Conservation (phyloP, 2,888 invertebrate species). For the Xylocampa areola region DNA sequence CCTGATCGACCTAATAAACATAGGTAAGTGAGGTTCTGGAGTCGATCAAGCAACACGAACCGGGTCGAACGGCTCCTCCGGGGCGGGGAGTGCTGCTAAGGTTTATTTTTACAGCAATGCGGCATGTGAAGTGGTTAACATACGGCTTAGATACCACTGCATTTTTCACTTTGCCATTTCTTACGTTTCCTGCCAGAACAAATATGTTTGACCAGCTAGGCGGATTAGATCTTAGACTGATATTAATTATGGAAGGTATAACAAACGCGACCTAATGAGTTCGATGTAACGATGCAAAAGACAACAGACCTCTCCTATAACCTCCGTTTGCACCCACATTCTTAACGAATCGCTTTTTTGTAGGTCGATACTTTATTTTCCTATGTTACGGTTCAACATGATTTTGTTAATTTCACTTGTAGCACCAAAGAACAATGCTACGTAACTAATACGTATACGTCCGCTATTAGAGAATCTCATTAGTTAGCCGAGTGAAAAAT, state of each 20-base stretch:
- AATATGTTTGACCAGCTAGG: slow-evolving; percentile 13
- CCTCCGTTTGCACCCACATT: slow-evolving; percentile 18
- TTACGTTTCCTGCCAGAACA: slow-evolving; percentile 15
- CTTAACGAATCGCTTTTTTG: slow-evolving; percentile 16
- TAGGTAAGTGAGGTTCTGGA: slow-evolving; percentile 78
- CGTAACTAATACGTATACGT: slow-evolving; percentile 68
- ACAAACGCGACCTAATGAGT: slow-evolving; percentile 28
- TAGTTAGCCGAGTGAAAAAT: slow-evolving; percentile 70
- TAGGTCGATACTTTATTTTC: slow-evolving; percentile 15
- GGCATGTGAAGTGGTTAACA: slow-evolving; percentile 66
- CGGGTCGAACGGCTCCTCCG: slow-evolving; percentile 67
- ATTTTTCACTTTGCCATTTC: slow-evolving; percentile 18
- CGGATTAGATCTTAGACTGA: slow-evolving; percentile 3
- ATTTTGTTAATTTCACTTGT: slow-evolving; percentile 61
- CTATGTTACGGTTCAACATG: slow-evolving; percentile 29
- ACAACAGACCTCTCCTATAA: slow-evolving; percentile 11
- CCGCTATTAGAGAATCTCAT: slow-evolving; percentile 67
- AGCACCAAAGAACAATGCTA: slow-evolving; percentile 64
- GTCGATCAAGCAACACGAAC: slow-evolving; percentile 78
- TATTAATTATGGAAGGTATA: slow-evolving; percentile 7
- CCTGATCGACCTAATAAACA: slow-evolving; percentile 83
- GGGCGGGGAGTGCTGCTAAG: slow-evolving; percentile 59
- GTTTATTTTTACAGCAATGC: slow-evolving; percentile 82
- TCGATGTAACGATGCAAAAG: no score
- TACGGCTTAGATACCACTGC: slow-evolving; percentile 26